phyloP scores from a whole-genome alignment of 2,113 vertebrate species.

The Dolichotis patagonum region DNA sequence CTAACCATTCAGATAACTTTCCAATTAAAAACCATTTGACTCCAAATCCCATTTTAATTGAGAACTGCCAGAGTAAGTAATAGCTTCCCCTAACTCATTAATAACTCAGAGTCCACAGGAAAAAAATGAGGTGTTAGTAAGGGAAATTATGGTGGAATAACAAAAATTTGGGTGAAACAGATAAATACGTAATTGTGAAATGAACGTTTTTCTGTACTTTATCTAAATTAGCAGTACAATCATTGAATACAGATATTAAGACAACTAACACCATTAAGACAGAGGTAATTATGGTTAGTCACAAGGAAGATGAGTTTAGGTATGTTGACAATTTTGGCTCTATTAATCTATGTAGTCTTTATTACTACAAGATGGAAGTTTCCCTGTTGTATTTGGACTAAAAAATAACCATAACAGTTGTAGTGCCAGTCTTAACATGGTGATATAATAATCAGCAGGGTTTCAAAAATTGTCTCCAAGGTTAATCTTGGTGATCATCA shows the following conservation, averaged over 20 bases:
- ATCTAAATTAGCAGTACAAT: constrained; percentile 71
- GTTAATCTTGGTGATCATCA: constrained; percentile 86
- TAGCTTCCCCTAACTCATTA: constrained; percentile 32
- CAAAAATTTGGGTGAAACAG: constrained; percentile 7
- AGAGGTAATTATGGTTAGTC: constrained; percentile 75
- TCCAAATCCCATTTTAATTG: constrained; percentile 62
- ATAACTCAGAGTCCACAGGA: constrained; percentile 31
- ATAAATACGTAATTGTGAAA: neutral
- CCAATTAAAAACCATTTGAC: constrained; percentile 57
- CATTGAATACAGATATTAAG: constrained; percentile 79
- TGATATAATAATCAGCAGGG: constrained; percentile 82
- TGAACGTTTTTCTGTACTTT: neutral
- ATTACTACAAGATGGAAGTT: constrained; percentile 39
- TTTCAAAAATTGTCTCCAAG: constrained; percentile 81
- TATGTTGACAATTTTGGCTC: constrained; percentile 69
- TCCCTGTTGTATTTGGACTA: constrained; percentile 70
- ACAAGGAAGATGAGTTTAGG: constrained; percentile 78
- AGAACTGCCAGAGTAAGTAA: constrained; percentile 49
- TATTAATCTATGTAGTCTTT: constrained; percentile 57
- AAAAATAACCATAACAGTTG: constrained; percentile 83
- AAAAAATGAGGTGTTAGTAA: constrained; percentile 55
- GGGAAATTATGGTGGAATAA: neutral
- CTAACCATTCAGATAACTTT: constrained; percentile 64
- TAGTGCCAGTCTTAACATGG: constrained; percentile 79
- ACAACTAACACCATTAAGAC: constrained; percentile 79